Evolutionary conservation across 2,797 vertebrate genomes (phyloP).

Genomic region (Pangasius macronema): DNA sequence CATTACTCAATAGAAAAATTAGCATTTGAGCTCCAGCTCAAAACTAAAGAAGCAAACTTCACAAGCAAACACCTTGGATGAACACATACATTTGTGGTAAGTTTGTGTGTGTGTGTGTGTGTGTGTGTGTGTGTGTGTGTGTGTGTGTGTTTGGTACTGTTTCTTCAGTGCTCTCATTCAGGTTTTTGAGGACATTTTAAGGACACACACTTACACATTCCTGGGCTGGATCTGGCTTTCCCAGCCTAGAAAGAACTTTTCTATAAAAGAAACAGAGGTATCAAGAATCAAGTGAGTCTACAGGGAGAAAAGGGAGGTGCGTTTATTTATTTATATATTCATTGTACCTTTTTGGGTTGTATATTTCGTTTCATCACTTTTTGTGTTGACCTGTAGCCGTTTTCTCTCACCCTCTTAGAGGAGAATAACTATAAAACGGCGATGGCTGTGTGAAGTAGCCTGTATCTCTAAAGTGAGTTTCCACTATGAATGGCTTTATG

Average conservation of each 20-base stretch:
- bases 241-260: not conserved
- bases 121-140: slow-evolving; percentile 16
- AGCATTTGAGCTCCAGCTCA: not conserved
- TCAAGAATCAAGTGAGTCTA: not conserved
- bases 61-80: not conserved
- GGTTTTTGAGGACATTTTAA: not conserved
- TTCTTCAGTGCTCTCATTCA: not conserved
- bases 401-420: slow-evolving; percentile 3
- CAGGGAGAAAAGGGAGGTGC: not conserved
- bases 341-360: not conserved
- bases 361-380: not conserved
- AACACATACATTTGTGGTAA: not conserved
- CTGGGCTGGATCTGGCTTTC: not conserved
- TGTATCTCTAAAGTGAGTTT: not conserved
- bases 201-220: not conserved
- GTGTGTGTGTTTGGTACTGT: not conserved
- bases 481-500: not conserved
- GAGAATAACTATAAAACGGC: not conserved
- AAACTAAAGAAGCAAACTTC: not conserved
- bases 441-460: not conserved
- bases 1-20: not conserved
- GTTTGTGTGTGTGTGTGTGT: not conserved
- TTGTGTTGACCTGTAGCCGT: not conserved
- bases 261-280: not conserved
- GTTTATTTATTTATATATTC: not conserved